A percentile compares a stretch with the other conserved stretches of the same genome.
Evolutionary conservation across 37 sponge, comb jelly and placozoan species (phyloP).

Genomic region (Trichoplax adhaerens): DNA sequence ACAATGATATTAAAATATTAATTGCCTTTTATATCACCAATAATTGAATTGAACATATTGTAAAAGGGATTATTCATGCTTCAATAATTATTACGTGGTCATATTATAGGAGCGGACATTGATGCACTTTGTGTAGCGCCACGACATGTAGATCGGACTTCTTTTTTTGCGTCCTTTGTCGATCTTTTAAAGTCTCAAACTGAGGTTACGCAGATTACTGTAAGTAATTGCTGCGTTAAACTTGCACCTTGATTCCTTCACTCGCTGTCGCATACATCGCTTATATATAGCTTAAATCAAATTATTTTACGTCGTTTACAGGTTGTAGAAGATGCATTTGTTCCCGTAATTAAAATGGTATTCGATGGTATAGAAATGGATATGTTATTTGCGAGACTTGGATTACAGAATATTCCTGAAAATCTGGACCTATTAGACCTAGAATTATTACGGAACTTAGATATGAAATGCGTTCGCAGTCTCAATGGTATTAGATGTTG

Average conservation of each 20-base stretch:
- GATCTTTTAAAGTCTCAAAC: slow-evolving; percentile 35
- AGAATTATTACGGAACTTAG: slow-evolving; percentile 76
- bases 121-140: slow-evolving; percentile 93
- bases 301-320: background rate
- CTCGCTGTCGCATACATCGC: too few species aligned
- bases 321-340: slow-evolving; percentile 90
- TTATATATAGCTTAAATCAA: too few species aligned
- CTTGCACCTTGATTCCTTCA: too few species aligned
- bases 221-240: slow-evolving; percentile 5
- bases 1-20: background rate
- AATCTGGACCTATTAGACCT: slow-evolving; percentile 65
- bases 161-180: slow-evolving; percentile 78
- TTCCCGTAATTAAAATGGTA: slow-evolving; percentile 92
- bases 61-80: too few species aligned
- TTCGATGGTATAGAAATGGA: slow-evolving; percentile 99
- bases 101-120: slow-evolving; percentile 82
- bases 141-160: slow-evolving; percentile 69
- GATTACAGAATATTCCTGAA: slow-evolving; percentile 54
- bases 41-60: too few species aligned
- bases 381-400: slow-evolving; percentile 81
- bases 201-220: slow-evolving; percentile 61
- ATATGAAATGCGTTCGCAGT: slow-evolving; percentile 73
- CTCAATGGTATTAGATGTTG: slow-evolving; percentile 20
- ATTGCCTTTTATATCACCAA: too few species aligned
- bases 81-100: background rate